Percentiles rank a stretch among this genome's conserved stretches.
phyloP scores from a whole-genome alignment of 2,113 vertebrate species.

The Ammodytes marinus region DNA sequence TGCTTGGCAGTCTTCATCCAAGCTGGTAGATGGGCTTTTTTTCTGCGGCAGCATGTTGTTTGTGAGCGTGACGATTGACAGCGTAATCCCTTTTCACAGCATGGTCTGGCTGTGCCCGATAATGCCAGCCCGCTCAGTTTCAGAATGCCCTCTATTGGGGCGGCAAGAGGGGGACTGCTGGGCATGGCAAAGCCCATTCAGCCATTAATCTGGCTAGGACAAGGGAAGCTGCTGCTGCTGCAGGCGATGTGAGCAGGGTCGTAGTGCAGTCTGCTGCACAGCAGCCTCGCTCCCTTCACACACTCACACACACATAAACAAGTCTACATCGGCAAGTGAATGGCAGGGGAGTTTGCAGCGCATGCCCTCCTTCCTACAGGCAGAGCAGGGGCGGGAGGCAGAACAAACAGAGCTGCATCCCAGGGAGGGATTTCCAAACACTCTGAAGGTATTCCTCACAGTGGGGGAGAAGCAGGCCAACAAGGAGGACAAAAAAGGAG shows the following conservation, averaged over 20 bases:
- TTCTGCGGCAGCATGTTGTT: slow-evolving; percentile 78
- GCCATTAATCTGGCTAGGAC: slow-evolving; percentile 82
- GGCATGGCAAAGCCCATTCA: slow-evolving; percentile 79
- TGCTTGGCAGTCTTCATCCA: slow-evolving; percentile 76
- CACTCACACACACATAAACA: slow-evolving; percentile 57
- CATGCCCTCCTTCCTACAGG: slow-evolving; percentile 57
- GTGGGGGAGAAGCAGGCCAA: slow-evolving; percentile 48
- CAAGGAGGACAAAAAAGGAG: slow-evolving; percentile 56
- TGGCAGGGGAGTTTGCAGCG: slow-evolving; percentile 66
- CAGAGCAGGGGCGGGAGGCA: slow-evolving; percentile 52
- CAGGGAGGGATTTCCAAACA: slow-evolving; percentile 59
- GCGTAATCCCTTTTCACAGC: slow-evolving; percentile 86
- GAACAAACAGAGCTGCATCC: slow-evolving; percentile 63
- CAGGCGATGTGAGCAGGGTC: slow-evolving; percentile 74
- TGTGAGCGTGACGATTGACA: slow-evolving; percentile 80
- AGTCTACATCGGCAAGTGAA: slow-evolving; percentile 62
- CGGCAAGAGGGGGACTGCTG: slow-evolving; percentile 75
- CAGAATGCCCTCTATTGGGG: slow-evolving; percentile 79
- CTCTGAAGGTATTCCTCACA: slow-evolving; percentile 63
- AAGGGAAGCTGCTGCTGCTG: slow-evolving; percentile 78
- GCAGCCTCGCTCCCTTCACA: slow-evolving; percentile 54
- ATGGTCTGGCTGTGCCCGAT: slow-evolving; percentile 85
- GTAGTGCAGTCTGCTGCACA: slow-evolving; percentile 79
- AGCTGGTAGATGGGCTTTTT: slow-evolving; percentile 68
- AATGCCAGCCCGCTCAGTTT: slow-evolving; percentile 82